A percentile compares a stretch with the other conserved stretches of the same genome.
These are phyloP conservation scores for Argynnis bischoffii DNA, from an alignment of 2,888 invertebrate species.

Conservation along the genomic window DNA sequence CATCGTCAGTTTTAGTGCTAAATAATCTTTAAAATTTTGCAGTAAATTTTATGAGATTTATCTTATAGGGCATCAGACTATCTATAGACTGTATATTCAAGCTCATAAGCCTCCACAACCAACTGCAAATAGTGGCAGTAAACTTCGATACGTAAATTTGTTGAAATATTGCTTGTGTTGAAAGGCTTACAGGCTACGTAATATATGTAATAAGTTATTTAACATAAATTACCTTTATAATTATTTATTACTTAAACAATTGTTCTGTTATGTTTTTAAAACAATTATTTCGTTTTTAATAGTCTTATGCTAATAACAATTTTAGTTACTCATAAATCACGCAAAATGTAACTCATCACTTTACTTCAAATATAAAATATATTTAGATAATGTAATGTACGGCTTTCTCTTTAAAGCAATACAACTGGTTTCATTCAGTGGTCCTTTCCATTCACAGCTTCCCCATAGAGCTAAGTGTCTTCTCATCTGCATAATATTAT, in stretches of 20 bases:
- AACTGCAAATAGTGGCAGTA: neutral
- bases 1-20: too few relatives aligned
- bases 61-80: too few relatives aligned
- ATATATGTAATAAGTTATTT: too few relatives aligned
- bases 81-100: neutral
- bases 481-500: slow-evolving; percentile 31
- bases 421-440: slow-evolving; percentile 61
- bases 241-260: too few relatives aligned
- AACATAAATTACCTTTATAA: too few relatives aligned
- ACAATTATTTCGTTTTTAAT: too few relatives aligned
- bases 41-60: too few relatives aligned
- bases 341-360: neutral
- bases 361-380: neutral
- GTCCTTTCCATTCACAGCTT: slow-evolving; percentile 47
- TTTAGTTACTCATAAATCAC: too few relatives aligned
- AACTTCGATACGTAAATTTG: slow-evolving; percentile 5
- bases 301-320: too few relatives aligned
- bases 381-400: neutral
- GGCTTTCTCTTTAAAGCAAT: slow-evolving; percentile 1
- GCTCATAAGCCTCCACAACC: neutral
- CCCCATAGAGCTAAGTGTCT: slow-evolving; percentile 32
- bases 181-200: too few relatives aligned
- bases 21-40: too few relatives aligned
- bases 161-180: neutral
- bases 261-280: too few relatives aligned